These are phyloP conservation scores for Ischnura elegans DNA, from an alignment of 2,888 invertebrate genomes.

Conservation along the genomic window DNA sequence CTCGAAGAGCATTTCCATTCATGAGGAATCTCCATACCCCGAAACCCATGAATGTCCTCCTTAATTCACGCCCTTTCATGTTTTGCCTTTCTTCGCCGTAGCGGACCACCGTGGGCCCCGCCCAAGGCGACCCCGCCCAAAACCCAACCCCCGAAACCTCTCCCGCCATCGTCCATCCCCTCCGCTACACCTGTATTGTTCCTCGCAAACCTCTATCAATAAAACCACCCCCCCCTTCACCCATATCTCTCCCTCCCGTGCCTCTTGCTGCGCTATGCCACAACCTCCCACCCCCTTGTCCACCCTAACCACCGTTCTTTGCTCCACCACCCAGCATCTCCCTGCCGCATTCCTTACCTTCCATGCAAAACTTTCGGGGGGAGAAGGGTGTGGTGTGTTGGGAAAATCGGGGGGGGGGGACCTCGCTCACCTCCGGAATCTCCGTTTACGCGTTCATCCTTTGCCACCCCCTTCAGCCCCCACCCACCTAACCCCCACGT, in stretches of 20 bases:
- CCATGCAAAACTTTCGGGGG: conserved; percentile 53
- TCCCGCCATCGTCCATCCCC: background rate
- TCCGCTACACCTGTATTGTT: conserved; percentile 48
- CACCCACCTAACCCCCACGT: background rate
- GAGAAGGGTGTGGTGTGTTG: no score
- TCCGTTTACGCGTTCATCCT: background rate
- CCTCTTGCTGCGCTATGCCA: background rate
- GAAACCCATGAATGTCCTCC: background rate
- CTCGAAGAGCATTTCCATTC: background rate
- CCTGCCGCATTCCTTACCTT: conserved; percentile 12
- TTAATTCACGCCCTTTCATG: no score
- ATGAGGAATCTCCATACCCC: background rate
- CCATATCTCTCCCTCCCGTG: background rate
- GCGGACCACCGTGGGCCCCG: background rate
- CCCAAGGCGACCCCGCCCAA: background rate
- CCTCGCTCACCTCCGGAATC: conserved; percentile 46
- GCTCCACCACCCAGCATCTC: background rate
- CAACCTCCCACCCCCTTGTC: background rate
- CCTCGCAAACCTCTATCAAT: conserved; percentile 61
- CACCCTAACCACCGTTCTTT: background rate
- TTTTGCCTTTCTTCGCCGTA: background rate
- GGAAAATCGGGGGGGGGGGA: no score
- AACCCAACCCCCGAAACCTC: background rate
- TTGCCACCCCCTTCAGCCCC: background rate
- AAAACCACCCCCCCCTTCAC: conserved; percentile 33